Percentiles rank a stretch among this genome's conserved stretches.
These are phyloP conservation scores for Meiosimyza decipiens DNA, from an alignment of 2,888 invertebrate species.

Conservation along the genomic window DNA sequence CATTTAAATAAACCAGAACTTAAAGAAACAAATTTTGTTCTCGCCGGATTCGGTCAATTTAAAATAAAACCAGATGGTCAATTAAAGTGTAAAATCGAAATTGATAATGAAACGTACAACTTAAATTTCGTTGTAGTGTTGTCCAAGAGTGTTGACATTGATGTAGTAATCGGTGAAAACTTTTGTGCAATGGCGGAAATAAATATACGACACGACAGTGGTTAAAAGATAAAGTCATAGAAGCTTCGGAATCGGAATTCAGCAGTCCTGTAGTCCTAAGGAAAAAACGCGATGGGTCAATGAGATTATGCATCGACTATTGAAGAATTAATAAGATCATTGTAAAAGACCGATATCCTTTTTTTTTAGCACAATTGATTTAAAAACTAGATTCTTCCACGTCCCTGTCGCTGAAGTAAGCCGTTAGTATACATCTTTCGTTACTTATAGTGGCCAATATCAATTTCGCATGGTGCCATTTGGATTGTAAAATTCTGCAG, in stretches of 20 bases:
- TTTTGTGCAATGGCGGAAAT: slow-evolving; percentile 20
- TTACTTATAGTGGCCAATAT: too few relatives aligned
- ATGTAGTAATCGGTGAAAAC: slow-evolving; percentile 34
- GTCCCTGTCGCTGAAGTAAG: too few relatives aligned
- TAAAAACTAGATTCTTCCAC: too few relatives aligned
- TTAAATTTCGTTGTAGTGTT: slow-evolving; percentile 20
- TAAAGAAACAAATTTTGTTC: too few relatives aligned
- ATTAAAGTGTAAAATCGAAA: neutral
- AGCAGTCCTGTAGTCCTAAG: slow-evolving; percentile 41
- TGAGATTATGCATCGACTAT: slow-evolving; percentile 40
- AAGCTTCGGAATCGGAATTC: slow-evolving; percentile 41
- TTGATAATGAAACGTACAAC: too few relatives aligned
- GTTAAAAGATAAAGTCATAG: slow-evolving; percentile 36
- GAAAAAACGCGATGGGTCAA: slow-evolving; percentile 48
- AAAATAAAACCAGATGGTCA: neutral
- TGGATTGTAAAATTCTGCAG: too few relatives aligned
- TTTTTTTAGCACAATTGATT: too few relatives aligned
- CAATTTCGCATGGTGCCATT: too few relatives aligned
- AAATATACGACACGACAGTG: slow-evolving; percentile 12
- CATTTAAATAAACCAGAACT: too few relatives aligned
- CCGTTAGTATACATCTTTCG: too few relatives aligned
- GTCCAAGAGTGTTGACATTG: slow-evolving; percentile 28
- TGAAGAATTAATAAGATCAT: slow-evolving; percentile 38
- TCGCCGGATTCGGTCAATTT: neutral
- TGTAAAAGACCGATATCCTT: slow-evolving; percentile 35